Base-by-base conservation (phyloP, 2,797 vertebrate species). In the Myotis planiceps region DNA sequence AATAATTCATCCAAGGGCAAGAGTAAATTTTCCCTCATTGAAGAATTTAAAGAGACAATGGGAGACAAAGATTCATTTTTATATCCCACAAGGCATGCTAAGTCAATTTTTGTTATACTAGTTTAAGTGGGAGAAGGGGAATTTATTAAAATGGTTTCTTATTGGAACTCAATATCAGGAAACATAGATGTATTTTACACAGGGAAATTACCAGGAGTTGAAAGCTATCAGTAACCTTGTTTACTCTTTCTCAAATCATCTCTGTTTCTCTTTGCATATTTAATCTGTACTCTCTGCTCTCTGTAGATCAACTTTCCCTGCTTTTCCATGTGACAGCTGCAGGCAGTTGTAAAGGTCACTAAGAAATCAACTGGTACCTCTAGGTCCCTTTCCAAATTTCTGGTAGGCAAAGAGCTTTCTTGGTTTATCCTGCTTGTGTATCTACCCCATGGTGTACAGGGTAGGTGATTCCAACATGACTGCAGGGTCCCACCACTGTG, bases 1-100 rank as follows among this genome's bases (percentile, higher is more conserved):
- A 83, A 95, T 18, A 84, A 85, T 94, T 94, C 34, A 63, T 84
- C 29, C 29, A 88, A 92, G 7, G 42, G 6, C 51, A 95, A 95
- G 37, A 94, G 63, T 85, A 94, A 66, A 16, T 55, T 68, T 75
- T 79, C 13, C 65, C 69, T 88, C 27, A 74, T 19, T 58, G 65
- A 83, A 47, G 85, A 88, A 74, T 91, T 88, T 92, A 94, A 75
- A 85, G 32, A 51, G 55, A 81, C 49, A 90, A 34, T 74, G 69
- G 72, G 47, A 86, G 39, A 47, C 18, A 69, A 86, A 47, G 21
- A 76, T 92, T 25, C 16, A 65, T 84, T 95, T 93, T 90, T 78
- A 55, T n/a, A 76, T 58, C 29, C 29, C 42, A 76, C n/a, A 66
- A 90, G 19, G 25, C 9, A 85, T 21, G 2, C 15, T 51, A 76